Conservation (phyloP, 1,140 invertebrate genomes). For the Plectus sambesii region DNA sequence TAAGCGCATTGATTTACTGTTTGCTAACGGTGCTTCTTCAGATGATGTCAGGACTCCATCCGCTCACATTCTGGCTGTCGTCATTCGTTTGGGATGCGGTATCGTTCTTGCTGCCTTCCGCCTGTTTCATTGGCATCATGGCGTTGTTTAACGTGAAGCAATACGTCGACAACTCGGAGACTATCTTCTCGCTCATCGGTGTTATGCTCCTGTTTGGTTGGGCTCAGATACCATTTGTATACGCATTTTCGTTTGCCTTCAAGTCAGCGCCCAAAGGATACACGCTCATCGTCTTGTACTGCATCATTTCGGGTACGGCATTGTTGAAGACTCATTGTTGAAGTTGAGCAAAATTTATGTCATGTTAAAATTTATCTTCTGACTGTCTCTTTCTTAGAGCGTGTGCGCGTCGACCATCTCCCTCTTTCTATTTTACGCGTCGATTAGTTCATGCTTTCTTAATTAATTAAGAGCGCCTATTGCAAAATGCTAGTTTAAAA, state of each 20-base stretch:
- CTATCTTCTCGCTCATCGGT: slow-evolving; percentile 18
- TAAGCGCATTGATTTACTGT: no score
- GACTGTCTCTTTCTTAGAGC: no score
- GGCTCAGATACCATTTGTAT: slow-evolving; percentile 33
- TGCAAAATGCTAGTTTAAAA: no score
- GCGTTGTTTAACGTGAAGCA: slow-evolving; percentile 19
- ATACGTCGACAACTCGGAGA: slow-evolving; percentile 7
- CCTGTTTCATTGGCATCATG: slow-evolving; percentile 19
- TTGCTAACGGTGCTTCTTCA: no score
- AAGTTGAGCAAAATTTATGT: no score
- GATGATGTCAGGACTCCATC: slow-evolving; percentile 54
- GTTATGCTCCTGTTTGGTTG: slow-evolving; percentile 28
- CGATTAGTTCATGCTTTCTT: no score
- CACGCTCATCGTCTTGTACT: slow-evolving; percentile 36
- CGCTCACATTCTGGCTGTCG: slow-evolving; percentile 51
- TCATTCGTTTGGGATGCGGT: slow-evolving; percentile 56
- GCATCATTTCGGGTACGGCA: slow-evolving; percentile 32
- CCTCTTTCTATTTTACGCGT: no score
- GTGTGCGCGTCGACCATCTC: no score
- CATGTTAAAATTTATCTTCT: no score
- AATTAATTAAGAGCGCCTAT: no score
- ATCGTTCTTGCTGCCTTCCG: slow-evolving; percentile 19
- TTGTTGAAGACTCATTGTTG: no score
- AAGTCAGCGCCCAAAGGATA: slow-evolving; percentile 34
- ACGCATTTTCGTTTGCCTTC: slow-evolving; percentile 32